These are phyloP conservation scores for Lasioglossum zephyrum DNA, from an alignment of 2,888 invertebrate genomes.

Conservation along the genomic window DNA sequence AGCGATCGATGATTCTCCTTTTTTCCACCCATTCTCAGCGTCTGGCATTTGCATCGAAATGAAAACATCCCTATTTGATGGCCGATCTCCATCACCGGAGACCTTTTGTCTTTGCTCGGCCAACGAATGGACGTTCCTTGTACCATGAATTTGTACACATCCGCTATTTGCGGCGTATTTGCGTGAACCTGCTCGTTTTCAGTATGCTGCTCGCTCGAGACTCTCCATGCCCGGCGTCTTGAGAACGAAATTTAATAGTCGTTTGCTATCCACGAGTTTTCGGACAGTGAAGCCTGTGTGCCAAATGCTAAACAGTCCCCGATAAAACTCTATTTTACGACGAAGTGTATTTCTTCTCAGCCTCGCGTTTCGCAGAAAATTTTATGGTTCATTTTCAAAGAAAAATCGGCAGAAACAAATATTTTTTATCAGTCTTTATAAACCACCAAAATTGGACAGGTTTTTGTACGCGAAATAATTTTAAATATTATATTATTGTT, in stretches of 20 bases:
- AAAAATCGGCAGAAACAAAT: neutral
- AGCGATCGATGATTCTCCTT: slow-evolving; percentile 37
- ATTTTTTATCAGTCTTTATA: neutral
- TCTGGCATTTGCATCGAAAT: slow-evolving; percentile 74
- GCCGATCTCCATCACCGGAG: slow-evolving; percentile 57
- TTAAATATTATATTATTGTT: too few relatives aligned
- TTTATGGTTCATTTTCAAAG: neutral
- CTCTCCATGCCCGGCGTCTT: neutral
- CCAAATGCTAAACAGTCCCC: neutral
- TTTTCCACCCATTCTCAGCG: slow-evolving; percentile 15
- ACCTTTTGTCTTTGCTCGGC: slow-evolving; percentile 59
- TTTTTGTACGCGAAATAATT: too few relatives aligned
- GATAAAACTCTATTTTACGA: neutral
- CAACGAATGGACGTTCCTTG: slow-evolving; percentile 73
- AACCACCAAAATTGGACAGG: too few relatives aligned
- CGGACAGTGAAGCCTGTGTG: neutral
- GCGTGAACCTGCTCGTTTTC: slow-evolving; percentile 42
- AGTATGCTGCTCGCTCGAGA: slow-evolving; percentile 17
- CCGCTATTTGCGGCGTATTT: slow-evolving; percentile 60
- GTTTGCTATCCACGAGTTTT: neutral
- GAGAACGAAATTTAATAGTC: neutral
- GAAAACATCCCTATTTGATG: slow-evolving; percentile 74
- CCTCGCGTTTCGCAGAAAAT: neutral
- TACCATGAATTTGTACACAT: slow-evolving; percentile 71
- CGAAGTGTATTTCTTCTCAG: neutral